phyloP scores from a whole-genome alignment of 2,888 invertebrate species.

The Chalcosyrphus nemorum region DNA sequence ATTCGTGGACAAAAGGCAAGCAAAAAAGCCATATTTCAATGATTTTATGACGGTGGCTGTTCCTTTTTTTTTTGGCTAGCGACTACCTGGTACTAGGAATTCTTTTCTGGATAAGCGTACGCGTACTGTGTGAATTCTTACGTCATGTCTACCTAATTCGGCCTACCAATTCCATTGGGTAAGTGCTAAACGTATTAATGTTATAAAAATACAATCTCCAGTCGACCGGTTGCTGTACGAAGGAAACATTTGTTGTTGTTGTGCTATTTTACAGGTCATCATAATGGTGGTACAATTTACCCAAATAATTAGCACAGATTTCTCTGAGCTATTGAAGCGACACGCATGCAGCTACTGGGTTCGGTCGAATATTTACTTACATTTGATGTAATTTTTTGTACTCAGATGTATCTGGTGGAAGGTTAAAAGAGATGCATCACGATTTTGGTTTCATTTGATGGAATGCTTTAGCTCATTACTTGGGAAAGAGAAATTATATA shows the following conservation, averaged over 20 bases:
- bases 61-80: constrained; percentile 2
- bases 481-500: neutral
- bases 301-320: constrained; percentile 53
- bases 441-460: constrained; percentile 10
- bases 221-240: constrained; percentile 20
- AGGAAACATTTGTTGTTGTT: neutral
- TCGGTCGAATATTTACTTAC: constrained; percentile 3
- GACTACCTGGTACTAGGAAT: constrained; percentile 34
- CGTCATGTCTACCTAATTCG: constrained; percentile 38
- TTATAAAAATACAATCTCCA: constrained; percentile 21
- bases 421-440: constrained; percentile 29
- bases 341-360: constrained; percentile 34
- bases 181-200: constrained; percentile 48
- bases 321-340: constrained; percentile 32
- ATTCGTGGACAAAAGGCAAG: constrained; percentile 2
- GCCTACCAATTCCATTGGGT: constrained; percentile 8
- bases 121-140: constrained; percentile 33
- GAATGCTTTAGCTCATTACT: neutral
- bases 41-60: constrained; percentile 45
- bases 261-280: neutral
- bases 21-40: constrained; percentile 47
- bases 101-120: neutral
- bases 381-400: neutral
- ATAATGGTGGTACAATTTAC: constrained; percentile 40
- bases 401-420: neutral